phyloP scores from a whole-genome alignment of 2,113 vertebrate genomes.

The Anhinga anhinga region DNA sequence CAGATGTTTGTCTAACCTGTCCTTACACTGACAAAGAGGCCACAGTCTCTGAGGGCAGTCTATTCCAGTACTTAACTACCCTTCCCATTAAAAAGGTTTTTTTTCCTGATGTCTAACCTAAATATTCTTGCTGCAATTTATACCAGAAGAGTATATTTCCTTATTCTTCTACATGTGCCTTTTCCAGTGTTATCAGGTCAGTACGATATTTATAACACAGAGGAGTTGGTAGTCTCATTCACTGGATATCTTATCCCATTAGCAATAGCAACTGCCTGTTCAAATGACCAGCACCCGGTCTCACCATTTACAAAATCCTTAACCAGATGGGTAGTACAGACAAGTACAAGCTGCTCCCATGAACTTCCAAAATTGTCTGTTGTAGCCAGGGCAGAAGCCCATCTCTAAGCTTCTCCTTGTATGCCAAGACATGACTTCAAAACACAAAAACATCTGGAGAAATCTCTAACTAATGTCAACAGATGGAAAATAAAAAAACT shows the following conservation, averaged over 20 bases:
- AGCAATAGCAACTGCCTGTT: background rate
- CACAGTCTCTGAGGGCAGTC: fast-evolving
- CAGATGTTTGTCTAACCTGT: slow-evolving; percentile 8
- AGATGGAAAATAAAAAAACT: background rate
- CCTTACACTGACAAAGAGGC: background rate
- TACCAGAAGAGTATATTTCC: background rate
- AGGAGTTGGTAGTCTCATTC: background rate
- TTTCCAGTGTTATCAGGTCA: slow-evolving; percentile 5
- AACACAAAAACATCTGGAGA: background rate
- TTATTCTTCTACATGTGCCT: background rate
- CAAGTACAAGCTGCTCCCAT: background rate
- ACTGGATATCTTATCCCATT: background rate
- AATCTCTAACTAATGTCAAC: background rate
- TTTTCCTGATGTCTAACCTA: background rate
- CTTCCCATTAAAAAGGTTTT: background rate
- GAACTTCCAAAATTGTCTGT: background rate
- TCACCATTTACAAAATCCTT: background rate
- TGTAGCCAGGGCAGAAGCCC: background rate
- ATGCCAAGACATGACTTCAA: background rate
- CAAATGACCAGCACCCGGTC: background rate
- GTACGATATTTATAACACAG: slow-evolving; percentile 34
- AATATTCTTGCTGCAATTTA: slow-evolving; percentile 16
- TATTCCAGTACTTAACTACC: background rate
- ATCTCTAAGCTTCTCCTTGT: background rate
- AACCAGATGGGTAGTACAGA: background rate